Conservation (phyloP, 1,140 invertebrate species). For the Eriocheir sinensis region DNA sequence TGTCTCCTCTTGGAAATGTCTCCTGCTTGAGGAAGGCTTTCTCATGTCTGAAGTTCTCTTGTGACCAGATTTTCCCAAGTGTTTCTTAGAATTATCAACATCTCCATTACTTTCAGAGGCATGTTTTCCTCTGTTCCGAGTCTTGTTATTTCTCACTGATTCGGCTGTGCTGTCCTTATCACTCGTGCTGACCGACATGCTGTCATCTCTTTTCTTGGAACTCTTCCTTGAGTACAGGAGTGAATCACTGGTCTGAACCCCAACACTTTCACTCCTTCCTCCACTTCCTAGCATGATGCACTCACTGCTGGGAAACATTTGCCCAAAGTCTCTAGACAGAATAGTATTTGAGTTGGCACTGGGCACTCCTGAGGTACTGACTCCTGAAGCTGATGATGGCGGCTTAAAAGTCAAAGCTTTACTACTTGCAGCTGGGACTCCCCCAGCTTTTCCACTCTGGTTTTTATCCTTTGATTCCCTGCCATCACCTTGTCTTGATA, state of each 20-base stretch:
- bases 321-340: constrained; percentile 59
- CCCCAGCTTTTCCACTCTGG: neutral
- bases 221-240: constrained; percentile 35
- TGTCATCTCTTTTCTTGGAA: neutral
- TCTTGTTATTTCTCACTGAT: neutral
- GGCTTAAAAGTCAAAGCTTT: neutral
- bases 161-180: neutral
- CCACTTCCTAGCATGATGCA: neutral
- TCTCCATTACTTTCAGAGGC: neutral
- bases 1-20: neutral
- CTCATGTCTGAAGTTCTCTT: neutral
- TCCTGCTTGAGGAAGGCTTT: neutral
- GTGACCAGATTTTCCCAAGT: neutral
- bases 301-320: constrained; percentile 71
- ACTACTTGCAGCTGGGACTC: neutral
- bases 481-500: constrained; percentile 67
- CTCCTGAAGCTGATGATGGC: neutral
- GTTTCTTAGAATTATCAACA: neutral
- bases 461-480: constrained; percentile 55
- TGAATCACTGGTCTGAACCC: constrained; percentile 67
- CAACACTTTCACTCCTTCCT: constrained; percentile 33
- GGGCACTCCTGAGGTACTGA: neutral
- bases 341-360: neutral
- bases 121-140: neutral
- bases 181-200: neutral